These are phyloP conservation scores for Phrynocephalus forsythii DNA, from an alignment of 2,797 vertebrate genomes.

Conservation along the genomic window DNA sequence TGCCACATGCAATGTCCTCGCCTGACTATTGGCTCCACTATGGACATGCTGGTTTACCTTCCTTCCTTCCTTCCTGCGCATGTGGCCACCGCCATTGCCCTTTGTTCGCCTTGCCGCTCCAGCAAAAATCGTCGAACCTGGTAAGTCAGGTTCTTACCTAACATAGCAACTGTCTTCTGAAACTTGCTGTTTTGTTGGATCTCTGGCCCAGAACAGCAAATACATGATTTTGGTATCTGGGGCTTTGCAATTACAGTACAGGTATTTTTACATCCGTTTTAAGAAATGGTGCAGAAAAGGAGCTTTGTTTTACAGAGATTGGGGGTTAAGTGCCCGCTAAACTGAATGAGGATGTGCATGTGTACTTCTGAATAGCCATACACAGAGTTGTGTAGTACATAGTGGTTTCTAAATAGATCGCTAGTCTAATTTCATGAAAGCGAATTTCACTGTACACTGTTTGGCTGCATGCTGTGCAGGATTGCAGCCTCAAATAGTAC, in stretches of 20 bases:
- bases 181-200: not conserved
- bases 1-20: too few relatives aligned
- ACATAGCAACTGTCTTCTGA: not conserved
- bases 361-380: not conserved
- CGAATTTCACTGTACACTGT: too few relatives aligned
- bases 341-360: not conserved
- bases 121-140: too few relatives aligned
- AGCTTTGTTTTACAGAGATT: not conserved
- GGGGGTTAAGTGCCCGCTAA: not conserved
- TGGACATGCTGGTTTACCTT: too few relatives aligned
- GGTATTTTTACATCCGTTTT: not conserved
- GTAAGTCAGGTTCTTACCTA: too few relatives aligned
- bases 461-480: not conserved
- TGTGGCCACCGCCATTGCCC: too few relatives aligned
- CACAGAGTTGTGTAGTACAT: not conserved
- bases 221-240: not conserved
- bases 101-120: too few relatives aligned
- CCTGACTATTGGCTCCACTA: too few relatives aligned
- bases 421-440: too few relatives aligned
- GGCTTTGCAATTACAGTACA: not conserved
- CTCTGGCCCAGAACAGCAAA: not conserved
- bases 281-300: not conserved
- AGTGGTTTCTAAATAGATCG: slow-evolving; percentile 24
- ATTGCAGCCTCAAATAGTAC: slow-evolving; percentile 46
- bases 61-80: too few relatives aligned